Percentiles rank a stretch among this genome's conserved stretches.
Conservation (phyloP, 1,140 invertebrate genomes). For the Drosophila mayri region DNA sequence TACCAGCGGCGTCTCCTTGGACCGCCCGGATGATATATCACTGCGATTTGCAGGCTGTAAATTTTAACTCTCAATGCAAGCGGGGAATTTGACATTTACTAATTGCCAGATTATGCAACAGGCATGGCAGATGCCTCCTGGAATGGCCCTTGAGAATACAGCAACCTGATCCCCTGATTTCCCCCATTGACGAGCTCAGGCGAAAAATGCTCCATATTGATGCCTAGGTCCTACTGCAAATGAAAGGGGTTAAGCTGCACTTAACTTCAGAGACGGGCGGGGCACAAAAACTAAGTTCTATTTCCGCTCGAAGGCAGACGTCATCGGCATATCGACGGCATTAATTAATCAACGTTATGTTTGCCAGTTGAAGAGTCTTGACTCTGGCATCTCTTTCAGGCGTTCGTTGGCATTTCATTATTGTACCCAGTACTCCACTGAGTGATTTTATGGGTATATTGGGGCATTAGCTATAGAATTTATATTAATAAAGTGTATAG, state of each 20-base stretch:
- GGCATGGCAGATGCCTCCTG: conserved; percentile 1
- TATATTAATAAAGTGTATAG: not conserved
- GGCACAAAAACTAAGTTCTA: conserved; percentile 20
- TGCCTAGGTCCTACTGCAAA: not conserved
- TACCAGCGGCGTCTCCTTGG: conserved; percentile 42
- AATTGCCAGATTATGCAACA: conserved; percentile 53
- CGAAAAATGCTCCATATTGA: conserved; percentile 4
- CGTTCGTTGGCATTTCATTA: conserved; percentile 33
- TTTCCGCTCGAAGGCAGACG: conserved; percentile 28
- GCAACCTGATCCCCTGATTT: conserved; percentile 4
- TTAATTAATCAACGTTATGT: conserved; percentile 69
- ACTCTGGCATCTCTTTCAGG: not conserved
- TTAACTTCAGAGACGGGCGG: conserved; percentile 7
- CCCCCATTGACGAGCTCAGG: conserved; percentile 20
- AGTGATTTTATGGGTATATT: not conserved
- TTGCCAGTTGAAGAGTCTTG: conserved; percentile 20
- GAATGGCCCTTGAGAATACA: conserved; percentile 1
- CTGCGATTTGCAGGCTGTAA: conserved; percentile 60
- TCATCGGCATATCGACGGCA: conserved; percentile 46
- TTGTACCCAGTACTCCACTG: not conserved
- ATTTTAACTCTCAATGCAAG: conserved; percentile 68
- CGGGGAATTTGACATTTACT: conserved; percentile 55
- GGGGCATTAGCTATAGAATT: not conserved
- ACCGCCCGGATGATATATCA: conserved; percentile 34
- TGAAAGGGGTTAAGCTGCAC: conserved; percentile 44